Evolutionary conservation across 2,888 invertebrate genomes (phyloP).

Genomic region (Callosobruchus maculatus): DNA sequence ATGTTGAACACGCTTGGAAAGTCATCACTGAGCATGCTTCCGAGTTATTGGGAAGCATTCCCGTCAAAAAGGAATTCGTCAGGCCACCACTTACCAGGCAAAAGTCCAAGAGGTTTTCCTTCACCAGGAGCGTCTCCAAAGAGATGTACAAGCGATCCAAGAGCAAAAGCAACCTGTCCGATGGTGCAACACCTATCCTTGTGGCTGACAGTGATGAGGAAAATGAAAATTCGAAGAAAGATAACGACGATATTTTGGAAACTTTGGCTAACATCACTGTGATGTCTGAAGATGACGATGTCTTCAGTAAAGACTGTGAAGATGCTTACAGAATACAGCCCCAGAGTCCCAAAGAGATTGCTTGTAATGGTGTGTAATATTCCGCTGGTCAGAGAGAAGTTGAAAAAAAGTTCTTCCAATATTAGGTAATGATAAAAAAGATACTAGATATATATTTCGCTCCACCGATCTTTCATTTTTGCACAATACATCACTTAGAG

Average conservation of each 20-base stretch:
- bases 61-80: conserved; percentile 46
- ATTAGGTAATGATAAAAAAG: too few relatives aligned
- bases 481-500: not conserved
- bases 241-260: conserved; percentile 30
- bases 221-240: conserved; percentile 16
- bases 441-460: not conserved
- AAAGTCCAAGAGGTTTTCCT: conserved; percentile 55
- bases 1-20: conserved; percentile 66
- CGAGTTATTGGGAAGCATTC: conserved; percentile 52
- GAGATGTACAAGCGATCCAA: conserved; percentile 54
- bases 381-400: not conserved
- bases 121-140: conserved; percentile 56
- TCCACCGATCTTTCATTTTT: not conserved
- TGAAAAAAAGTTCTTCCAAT: too few relatives aligned
- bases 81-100: conserved; percentile 53
- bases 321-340: conserved; percentile 28
- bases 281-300: conserved; percentile 29
- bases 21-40: conserved; percentile 60
- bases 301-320: conserved; percentile 30
- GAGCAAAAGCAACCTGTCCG: conserved; percentile 53
- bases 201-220: conserved; percentile 50
- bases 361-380: conserved; percentile 28
- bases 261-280: conserved; percentile 24
- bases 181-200: conserved; percentile 56
- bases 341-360: conserved; percentile 25